These are phyloP conservation scores for Drepanosiphum platanoidis DNA, from an alignment of 2,888 invertebrate genomes.

Conservation along the genomic window DNA sequence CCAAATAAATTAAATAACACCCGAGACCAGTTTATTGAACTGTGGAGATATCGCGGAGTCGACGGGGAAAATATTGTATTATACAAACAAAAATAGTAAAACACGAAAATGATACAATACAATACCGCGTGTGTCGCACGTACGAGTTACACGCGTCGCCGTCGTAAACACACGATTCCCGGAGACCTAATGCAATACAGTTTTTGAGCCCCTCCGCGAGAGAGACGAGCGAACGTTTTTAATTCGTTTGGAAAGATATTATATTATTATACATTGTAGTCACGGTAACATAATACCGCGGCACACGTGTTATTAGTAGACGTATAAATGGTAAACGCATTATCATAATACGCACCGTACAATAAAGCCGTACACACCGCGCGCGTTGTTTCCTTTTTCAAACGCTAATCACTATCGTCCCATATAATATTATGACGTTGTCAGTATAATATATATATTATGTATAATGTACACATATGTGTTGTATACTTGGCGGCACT, in stretches of 20 bases:
- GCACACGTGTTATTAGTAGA: background rate
- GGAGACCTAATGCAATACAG: background rate
- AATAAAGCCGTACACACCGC: no score
- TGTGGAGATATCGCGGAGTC: conserved; percentile 17
- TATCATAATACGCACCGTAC: background rate
- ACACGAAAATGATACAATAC: background rate
- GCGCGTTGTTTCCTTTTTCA: background rate
- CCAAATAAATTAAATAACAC: conserved; percentile 62
- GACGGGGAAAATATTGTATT: conserved; percentile 1
- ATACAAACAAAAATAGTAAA: conserved; percentile 2
- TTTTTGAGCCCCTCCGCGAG: background rate
- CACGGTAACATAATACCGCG: background rate
- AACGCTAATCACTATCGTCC: background rate
- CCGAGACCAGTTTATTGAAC: conserved; percentile 58
- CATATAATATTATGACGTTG: background rate
- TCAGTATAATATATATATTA: no score
- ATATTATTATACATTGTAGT: background rate
- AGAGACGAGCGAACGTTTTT: background rate
- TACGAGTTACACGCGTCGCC: background rate
- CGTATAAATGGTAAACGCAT: background rate
- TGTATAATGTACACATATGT: no score
- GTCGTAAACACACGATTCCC: background rate
- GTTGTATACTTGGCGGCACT: background rate
- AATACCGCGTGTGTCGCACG: no score
- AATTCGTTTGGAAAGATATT: background rate